These are phyloP conservation scores for Acanthurus tractus DNA, from an alignment of 2,797 vertebrate species.

Conservation along the genomic window DNA sequence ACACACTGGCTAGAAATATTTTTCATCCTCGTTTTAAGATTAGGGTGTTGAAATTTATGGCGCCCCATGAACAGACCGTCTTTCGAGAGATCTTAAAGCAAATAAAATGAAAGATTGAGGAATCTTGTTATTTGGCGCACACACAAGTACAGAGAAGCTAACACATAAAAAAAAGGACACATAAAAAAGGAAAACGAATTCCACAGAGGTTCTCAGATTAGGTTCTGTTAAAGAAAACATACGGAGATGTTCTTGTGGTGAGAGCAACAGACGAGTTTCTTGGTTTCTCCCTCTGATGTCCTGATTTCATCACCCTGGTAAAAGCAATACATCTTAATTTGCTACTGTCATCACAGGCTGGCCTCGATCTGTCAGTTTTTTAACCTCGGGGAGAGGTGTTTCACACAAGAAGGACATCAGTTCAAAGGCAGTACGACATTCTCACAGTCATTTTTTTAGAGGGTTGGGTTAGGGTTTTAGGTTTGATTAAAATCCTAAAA, in stretches of 20 bases:
- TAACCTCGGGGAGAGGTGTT: conserved; percentile 71
- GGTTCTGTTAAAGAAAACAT: conserved; percentile 46
- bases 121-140: conserved; percentile 24
- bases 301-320: conserved; percentile 77
- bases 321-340: conserved; percentile 81
- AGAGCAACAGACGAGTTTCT: conserved; percentile 43
- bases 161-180: conserved; percentile 6
- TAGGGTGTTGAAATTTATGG: conserved; percentile 79
- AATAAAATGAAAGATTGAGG: conserved; percentile 66
- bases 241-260: conserved; percentile 23
- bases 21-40: conserved; percentile 67
- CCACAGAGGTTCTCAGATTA: conserved; percentile 38
- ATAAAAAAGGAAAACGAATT: conserved; percentile 16
- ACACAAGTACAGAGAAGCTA: conserved; percentile 25
- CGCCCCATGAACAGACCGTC: conserved; percentile 67
- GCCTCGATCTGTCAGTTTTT: conserved; percentile 79
- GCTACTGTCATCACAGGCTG: conserved; percentile 73
- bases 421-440: conserved; percentile 71
- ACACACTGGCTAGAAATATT: conserved; percentile 57
- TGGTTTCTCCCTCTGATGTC: conserved; percentile 70
- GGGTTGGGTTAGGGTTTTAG: conserved; percentile 21
- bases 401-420: conserved; percentile 67
- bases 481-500: conserved; percentile 38
- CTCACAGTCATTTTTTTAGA: conserved; percentile 30
- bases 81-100: conserved; percentile 67